These are phyloP conservation scores for Thinocorus orbignyianus DNA, from an alignment of 2,113 vertebrate genomes.

Conservation along the genomic window DNA sequence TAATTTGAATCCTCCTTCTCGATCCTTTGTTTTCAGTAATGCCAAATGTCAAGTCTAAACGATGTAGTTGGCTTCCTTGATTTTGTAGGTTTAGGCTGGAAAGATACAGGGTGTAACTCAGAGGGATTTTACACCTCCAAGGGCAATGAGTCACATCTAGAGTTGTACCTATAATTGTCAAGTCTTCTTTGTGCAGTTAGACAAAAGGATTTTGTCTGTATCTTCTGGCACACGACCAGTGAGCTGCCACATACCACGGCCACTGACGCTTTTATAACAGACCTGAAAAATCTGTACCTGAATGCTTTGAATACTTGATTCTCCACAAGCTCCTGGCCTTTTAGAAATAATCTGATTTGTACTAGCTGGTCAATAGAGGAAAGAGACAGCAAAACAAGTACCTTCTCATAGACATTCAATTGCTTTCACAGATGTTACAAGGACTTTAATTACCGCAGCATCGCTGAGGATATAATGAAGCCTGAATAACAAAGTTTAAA, in stretches of 20 bases:
- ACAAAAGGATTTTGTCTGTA: background rate
- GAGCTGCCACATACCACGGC: background rate
- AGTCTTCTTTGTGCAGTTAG: background rate
- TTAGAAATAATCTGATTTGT: constrained; percentile 32
- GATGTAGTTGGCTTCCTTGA: background rate
- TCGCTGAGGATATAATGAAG: constrained; percentile 46
- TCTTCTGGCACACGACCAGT: background rate
- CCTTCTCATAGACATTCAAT: constrained; percentile 18
- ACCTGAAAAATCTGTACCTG: background rate
- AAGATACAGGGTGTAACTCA: background rate
- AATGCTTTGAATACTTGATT: background rate
- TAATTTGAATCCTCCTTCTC: background rate
- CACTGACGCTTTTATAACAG: background rate
- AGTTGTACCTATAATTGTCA: background rate
- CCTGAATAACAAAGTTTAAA: constrained; percentile 59
- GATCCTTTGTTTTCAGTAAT: background rate
- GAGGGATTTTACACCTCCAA: background rate
- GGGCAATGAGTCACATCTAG: background rate
- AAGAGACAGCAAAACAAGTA: constrained; percentile 47
- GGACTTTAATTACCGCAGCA: constrained; percentile 60
- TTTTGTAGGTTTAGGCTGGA: background rate
- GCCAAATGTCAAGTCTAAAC: background rate
- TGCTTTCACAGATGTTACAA: constrained; percentile 18
- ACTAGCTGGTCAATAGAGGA: background rate
- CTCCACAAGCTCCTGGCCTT: background rate